Base-by-base conservation (phyloP, 2,888 invertebrate genomes). In the Stenichneumon culpator region DNA sequence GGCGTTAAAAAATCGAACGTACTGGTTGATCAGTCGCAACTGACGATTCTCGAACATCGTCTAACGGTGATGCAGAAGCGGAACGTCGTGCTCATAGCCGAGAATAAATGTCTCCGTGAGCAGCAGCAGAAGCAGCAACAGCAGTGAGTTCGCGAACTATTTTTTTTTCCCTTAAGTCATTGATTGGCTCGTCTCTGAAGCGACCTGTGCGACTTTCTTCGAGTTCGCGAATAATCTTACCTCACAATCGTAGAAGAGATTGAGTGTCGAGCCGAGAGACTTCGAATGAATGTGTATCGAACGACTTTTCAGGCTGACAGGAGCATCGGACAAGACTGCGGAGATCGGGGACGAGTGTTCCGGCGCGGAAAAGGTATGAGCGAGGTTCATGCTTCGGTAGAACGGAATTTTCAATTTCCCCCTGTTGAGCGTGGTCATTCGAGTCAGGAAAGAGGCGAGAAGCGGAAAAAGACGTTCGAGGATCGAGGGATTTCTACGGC, bases 41-140 rank as follows among this genome's bases (percentile, higher is more conserved):
- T 90, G 47, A 89, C 87, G 52, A 84, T 88, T 44, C 88, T 93
- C 57, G 91, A 92, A 77, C 90, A 92, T 70, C 89, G 88, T 79
- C 91, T 91, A 44, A 83, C 84, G n/a, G 88, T 89, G 3, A 87
- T 92, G 85, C 90, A 90, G 74, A 89, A 88, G 52, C 88, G 91
- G n/a, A 91, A 89, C 73, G 87, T 89, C 25, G 89, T 89, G 74
- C 90, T 92, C 3, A 80, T 90, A n/a, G 67, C 84, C 57, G 92
- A 93, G 84, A 93, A 92, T 84, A 87, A 88, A 60, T 84, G 52
- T 25, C 86, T 93, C 32, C 89, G 82, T 19, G 84, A 86, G 39
- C 39, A 9, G 39, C 39, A 39, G 39, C 39, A 39, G 39, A 2
- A 32, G 32, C 32, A 32, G 32, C 32, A 32, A 4, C 7, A 39